Evolutionary conservation across 2,113 vertebrate genomes (phyloP), one percentile per base, ranked within the genome.

Genomic region (Gobio gobio): DNA sequence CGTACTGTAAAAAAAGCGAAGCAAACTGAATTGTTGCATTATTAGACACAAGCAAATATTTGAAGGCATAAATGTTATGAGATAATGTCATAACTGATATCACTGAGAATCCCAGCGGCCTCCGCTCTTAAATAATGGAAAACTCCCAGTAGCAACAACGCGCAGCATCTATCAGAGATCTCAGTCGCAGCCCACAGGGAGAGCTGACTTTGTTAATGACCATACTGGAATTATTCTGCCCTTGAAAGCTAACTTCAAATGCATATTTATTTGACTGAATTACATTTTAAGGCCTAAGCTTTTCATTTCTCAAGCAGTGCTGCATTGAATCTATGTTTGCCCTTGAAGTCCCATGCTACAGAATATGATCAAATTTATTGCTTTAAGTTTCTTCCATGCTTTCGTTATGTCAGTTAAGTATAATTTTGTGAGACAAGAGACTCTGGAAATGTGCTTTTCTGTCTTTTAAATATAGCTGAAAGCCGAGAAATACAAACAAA

Each of bases 201-300:
- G 43, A 26, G 64, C 75, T 68, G 64, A 58, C 63, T 49, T 66
- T 12, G 29, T 77, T 81, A 82, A 82, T 82, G 59, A 88, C 73
- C 20, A 22, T 24, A n/a, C 61, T 83, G 78, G 24, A 58, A 83
- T 88, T 83, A 83, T 64, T 61, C 74, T 85, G 20, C 40, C 47
- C n/a, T 78, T 49, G 72, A 79, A 63, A 82, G 78, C 77, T 45
- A 63, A 40, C 61, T 22, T 85, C 58, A 78, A 66, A 83, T 58
- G 74, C 24, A 84, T 85, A 78, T 88, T 82, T 14, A 66, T 83
- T 73, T 56, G 24, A 85, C 45, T 83, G 54, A 78, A 54, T 82
- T 61, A 6, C 66, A 74, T 73, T 80, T 40, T 72, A 59, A 66
- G 18, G 61, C 40, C 54, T 47, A 51, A 54, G 59, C 63, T 54